Percentiles rank a stretch among this genome's conserved stretches.
These are phyloP conservation scores for Yponomeuta sedellus DNA, from an alignment of 2,888 invertebrate species.

Conservation along the genomic window DNA sequence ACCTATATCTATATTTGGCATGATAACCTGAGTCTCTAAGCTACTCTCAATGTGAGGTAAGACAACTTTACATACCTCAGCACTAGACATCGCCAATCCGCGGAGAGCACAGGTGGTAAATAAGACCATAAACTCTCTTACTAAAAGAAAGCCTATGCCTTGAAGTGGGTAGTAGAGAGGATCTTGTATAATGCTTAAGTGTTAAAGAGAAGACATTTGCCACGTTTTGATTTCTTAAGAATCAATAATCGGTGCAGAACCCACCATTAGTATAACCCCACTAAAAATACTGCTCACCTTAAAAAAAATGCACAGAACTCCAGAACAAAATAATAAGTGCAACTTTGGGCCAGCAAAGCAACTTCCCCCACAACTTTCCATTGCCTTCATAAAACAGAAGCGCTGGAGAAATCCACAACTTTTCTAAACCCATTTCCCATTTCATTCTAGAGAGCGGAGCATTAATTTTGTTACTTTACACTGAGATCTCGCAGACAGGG, in stretches of 20 bases:
- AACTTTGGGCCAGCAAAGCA: background rate
- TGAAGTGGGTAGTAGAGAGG: too few species aligned
- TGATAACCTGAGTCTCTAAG: too few species aligned
- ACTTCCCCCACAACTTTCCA: background rate
- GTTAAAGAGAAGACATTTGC: too few species aligned
- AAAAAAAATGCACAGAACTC: background rate
- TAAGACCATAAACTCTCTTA: too few species aligned
- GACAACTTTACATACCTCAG: too few species aligned
- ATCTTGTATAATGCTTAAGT: too few species aligned
- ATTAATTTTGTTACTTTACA: conserved; percentile 50
- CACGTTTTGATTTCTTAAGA: too few species aligned
- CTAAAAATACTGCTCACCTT: background rate
- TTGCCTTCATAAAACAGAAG: background rate
- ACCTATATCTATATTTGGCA: too few species aligned
- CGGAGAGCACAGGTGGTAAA: too few species aligned
- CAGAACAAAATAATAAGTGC: background rate
- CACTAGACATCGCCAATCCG: too few species aligned
- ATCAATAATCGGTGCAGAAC: background rate
- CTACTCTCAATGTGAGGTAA: too few species aligned
- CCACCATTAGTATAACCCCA: background rate
- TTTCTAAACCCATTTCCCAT: conserved; percentile 29
- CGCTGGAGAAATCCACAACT: background rate
- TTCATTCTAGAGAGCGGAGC: conserved; percentile 45
- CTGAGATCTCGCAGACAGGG: conserved; percentile 9
- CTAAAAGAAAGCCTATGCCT: too few species aligned